These are phyloP conservation scores for Brachypterus glaber DNA, from an alignment of 2,888 invertebrate genomes.

Conservation along the genomic window DNA sequence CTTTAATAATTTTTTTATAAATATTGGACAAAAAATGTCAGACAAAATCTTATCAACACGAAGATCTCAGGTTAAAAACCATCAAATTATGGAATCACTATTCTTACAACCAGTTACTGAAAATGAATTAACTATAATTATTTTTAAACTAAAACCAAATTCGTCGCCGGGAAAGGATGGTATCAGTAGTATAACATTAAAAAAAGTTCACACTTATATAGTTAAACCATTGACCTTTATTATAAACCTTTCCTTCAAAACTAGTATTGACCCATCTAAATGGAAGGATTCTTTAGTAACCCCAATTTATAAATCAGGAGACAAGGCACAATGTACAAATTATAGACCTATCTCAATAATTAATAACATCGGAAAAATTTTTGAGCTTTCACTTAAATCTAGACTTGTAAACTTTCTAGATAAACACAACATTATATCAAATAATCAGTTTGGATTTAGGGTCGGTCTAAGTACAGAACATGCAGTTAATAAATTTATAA, in stretches of 20 bases:
- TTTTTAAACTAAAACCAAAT: conserved; percentile 5
- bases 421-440: conserved; percentile 5
- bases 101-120: conserved; percentile 6
- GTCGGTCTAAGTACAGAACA: no score
- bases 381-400: conserved; percentile 6
- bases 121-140: conserved; percentile 20
- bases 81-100: no score
- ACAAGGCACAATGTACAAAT: conserved; percentile 2
- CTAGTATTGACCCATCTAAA: background rate
- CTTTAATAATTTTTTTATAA: no score
- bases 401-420: conserved; percentile 5
- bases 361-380: conserved; percentile 6
- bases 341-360: conserved; percentile 11
- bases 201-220: conserved; percentile 2
- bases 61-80: no score
- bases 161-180: conserved; percentile 7
- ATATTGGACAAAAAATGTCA: no score
- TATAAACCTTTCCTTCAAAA: conserved; percentile 3
- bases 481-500: conserved; percentile 5
- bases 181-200: conserved; percentile 2
- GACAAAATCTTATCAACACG: no score
- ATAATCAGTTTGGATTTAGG: conserved; percentile 10
- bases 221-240: conserved; percentile 2
- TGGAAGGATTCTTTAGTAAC: conserved; percentile 5
- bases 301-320: conserved; percentile 8